Evolutionary conservation across 1,140 invertebrate genomes (phyloP).

Genomic region (Hylaeus volcanicus): DNA sequence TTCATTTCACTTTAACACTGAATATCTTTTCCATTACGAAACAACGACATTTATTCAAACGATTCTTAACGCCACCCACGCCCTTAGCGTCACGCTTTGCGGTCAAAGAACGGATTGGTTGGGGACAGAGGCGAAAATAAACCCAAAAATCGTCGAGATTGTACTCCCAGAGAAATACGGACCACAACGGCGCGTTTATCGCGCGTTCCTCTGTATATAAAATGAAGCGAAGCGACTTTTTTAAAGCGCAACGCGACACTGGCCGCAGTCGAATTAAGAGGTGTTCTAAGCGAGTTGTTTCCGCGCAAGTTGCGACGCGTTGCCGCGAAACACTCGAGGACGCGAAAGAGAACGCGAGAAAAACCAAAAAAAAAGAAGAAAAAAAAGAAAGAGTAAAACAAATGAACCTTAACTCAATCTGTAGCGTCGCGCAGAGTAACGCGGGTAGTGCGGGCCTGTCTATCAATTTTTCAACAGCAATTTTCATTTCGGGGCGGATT

Average conservation of each 20-base stretch:
- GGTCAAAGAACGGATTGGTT: background rate
- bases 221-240: conserved; percentile 58
- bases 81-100: too few species aligned
- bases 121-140: background rate
- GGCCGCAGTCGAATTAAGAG: conserved; percentile 58
- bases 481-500: conserved; percentile 69
- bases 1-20: too few species aligned
- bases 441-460: conserved; percentile 46
- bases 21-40: too few species aligned
- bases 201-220: conserved; percentile 36
- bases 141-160: background rate
- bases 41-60: too few species aligned
- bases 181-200: conserved; percentile 5
- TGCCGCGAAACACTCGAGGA: conserved; percentile 55
- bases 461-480: conserved; percentile 73
- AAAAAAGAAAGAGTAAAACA: conserved; percentile 43
- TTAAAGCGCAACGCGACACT: conserved; percentile 50
- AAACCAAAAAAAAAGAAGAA: too few species aligned
- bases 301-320: conserved; percentile 58
- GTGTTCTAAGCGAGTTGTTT: conserved; percentile 65
- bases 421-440: conserved; percentile 40
- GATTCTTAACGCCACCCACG: background rate
- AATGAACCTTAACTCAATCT: conserved; percentile 67
- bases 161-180: conserved; percentile 20
- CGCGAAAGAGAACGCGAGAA: background rate